These are phyloP conservation scores for Virgularia gustaviana DNA, from an alignment of 92 coral and sea anemone species.

Conservation along the genomic window DNA sequence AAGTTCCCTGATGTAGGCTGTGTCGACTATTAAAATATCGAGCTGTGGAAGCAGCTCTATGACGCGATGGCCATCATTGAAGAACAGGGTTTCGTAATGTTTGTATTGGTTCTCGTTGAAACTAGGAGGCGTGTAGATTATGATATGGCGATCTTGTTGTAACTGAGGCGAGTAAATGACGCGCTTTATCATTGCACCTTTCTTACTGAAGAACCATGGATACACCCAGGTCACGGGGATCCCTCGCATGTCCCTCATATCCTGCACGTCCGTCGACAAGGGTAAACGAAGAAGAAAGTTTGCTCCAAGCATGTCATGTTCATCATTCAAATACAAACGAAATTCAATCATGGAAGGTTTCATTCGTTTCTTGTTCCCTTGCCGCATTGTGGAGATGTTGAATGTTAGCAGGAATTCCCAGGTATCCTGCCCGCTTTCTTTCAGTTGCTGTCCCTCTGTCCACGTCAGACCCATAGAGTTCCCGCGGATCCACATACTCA, in stretches of 20 bases:
- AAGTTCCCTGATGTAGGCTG: slow-evolving; percentile 34
- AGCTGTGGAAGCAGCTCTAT: slow-evolving; percentile 9
- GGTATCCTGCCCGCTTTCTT: slow-evolving; percentile 24
- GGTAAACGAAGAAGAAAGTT: slow-evolving; percentile 32
- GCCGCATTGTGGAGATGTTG: slow-evolving; percentile 1
- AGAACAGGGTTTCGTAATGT: slow-evolving; percentile 40
- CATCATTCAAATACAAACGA: slow-evolving; percentile 24
- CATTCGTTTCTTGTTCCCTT: not conserved
- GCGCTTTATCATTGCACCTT: slow-evolving; percentile 16
- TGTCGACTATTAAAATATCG: slow-evolving; percentile 9
- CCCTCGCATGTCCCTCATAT: not conserved
- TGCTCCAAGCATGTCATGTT: slow-evolving; percentile 45
- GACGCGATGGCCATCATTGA: slow-evolving; percentile 37
- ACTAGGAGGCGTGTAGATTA: slow-evolving; percentile 41
- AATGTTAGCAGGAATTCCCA: slow-evolving; percentile 29
- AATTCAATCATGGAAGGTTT: slow-evolving; percentile 15
- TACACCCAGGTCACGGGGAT: slow-evolving; percentile 3
- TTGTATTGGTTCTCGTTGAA: slow-evolving; percentile 42
- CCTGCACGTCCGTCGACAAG: slow-evolving; percentile 3
- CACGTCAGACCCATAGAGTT: slow-evolving; percentile 45
- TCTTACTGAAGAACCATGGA: slow-evolving; percentile 49
- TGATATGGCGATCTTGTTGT: slow-evolving; percentile 5
- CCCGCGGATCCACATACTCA: slow-evolving; percentile 53
- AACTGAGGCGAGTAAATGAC: slow-evolving; percentile 38
- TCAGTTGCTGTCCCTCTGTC: slow-evolving; percentile 42